Evolutionary conservation across 1,140 invertebrate genomes (phyloP), one percentile per base, ranked within the genome.

Genomic region (Aphelenchoides besseyi): DNA sequence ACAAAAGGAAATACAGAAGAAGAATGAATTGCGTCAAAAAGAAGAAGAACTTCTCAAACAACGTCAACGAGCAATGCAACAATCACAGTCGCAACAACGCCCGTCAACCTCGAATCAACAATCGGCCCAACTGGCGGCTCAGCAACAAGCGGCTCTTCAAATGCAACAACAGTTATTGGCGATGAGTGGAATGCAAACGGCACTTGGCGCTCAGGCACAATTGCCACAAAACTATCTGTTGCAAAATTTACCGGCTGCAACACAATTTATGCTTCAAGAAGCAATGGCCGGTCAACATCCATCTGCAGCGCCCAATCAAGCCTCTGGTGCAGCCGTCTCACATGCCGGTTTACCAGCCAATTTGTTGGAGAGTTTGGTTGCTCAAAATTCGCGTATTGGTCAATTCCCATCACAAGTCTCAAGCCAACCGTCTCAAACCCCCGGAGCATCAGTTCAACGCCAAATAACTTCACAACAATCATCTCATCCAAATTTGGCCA

Each of bases 401-500:
- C 55, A 59, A 18, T 23, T 8, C 5, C 5, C 55, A 28, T 5
- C 55, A 8, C 55, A 59, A 59, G 5, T 8, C 5, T 18, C 5
- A 12, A 23, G 5, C 18, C 5, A 5, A 8, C 55, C 5, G 55
- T 48, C 41, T 12, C 41, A 48, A 48, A 23, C 41, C 41, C 12
- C 41, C 41, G 23, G 23, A 12, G 12, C 23, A 23, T 5, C 55
- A 5, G 26, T 18, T 33, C 55, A 18, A 8, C 68, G 68, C 26
- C 68, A 69, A 2, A 62, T 70, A n/a, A 33, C 30, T 5, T 18
- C n/a, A 16, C 64, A 16, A 18, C 64, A 67, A 33, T 59, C 55
- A 28, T 48, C 41, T 12, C 12, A 12, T 12, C 41, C 41, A 12
- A 48, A 48, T 23, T 48, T 48, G 12, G 41, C 41, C 41, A 48